Base-by-base conservation (phyloP, 2,888 invertebrate species). In the Pasiphila rectangulata region DNA sequence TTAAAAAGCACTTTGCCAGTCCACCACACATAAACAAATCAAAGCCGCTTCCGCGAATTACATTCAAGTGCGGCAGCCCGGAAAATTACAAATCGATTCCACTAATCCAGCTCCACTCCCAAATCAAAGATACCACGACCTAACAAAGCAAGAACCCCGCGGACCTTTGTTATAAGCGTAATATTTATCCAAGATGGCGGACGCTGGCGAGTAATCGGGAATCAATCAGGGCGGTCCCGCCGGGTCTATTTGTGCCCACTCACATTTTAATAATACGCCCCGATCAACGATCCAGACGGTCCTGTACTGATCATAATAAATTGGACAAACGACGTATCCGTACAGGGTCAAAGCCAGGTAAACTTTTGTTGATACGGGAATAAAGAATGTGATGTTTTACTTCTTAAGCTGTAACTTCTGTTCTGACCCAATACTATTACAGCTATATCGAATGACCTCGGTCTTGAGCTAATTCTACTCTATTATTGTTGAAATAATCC, bases 181-280 rank as follows among this genome's bases (percentile, higher is more conserved):
- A 49, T 57, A 49, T 51, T 55, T 55, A 57, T 54, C 45, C 45
- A 57, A 53, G 45, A 55, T 53, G 51, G 55, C 48, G 24, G 43
- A 34, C 21, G 19, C 25, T 25, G 32, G 4, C 34, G 29, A 25
- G 38, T 43, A 23, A 29, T 38, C 20, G 32, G 25, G 30, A 44
- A 51, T 51, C 49, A 40, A 47, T 56, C 46, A 42, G 15, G 39
- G 13, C 25, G 21, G 25, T 40, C 9, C 13, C 13, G 12, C 12
- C 10, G 12, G 23, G 15, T 15, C 34, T 40, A 34, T 38, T 46
- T 25, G 32, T 41, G 40, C 20, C 20, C 44, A 30, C 36, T 50
- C 13, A 32, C 45, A 46, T 45, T 51, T 46, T 48, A 48, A 51
- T 51, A 56, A 46, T 32, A 19, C 17, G 16, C n/a, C 30, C 15